A percentile compares a stretch with the other conserved stretches of the same genome.
Evolutionary conservation across 2,888 invertebrate species (phyloP).

Genomic region (Pammene fasciana): DNA sequence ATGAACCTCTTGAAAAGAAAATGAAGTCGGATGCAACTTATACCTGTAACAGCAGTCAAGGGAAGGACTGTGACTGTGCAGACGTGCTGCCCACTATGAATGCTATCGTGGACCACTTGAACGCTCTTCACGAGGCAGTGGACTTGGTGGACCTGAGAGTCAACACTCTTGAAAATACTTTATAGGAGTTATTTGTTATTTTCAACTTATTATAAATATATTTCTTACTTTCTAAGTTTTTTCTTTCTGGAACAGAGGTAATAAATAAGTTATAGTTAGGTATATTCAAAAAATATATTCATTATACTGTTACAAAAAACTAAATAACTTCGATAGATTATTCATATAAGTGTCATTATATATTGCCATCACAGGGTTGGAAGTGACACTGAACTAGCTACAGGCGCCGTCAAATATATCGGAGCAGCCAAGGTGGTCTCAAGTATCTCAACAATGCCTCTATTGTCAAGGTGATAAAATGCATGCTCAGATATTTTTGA

Average conservation of each 20-base stretch:
- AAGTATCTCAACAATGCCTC: too few species aligned
- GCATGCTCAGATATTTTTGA: too few species aligned
- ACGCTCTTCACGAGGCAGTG: slow-evolving; percentile 82
- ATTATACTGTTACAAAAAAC: slow-evolving; percentile 32
- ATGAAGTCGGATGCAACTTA: slow-evolving; percentile 56
- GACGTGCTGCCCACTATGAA: slow-evolving; percentile 78
- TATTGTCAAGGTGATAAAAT: too few species aligned
- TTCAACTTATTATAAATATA: slow-evolving; percentile 28
- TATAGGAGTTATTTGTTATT: slow-evolving; percentile 48
- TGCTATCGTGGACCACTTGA: slow-evolving; percentile 82
- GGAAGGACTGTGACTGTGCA: slow-evolving; percentile 71
- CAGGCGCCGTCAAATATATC: too few species aligned
- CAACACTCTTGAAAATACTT: slow-evolving; percentile 76
- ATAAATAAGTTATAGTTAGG: neutral
- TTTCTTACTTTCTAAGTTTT: neutral
- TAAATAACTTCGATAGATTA: slow-evolving; percentile 28
- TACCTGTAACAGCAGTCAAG: slow-evolving; percentile 49
- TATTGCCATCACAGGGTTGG: neutral
- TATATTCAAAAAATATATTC: slow-evolving; percentile 29
- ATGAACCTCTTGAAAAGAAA: slow-evolving; percentile 60
- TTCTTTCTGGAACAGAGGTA: neutral
- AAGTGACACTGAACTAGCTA: too few species aligned
- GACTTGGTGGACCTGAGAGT: slow-evolving; percentile 81
- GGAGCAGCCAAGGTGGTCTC: too few species aligned
- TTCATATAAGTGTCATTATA: neutral